Evolutionary conservation across 2,797 vertebrate species (phyloP).

Genomic region (Fratercula arctica): DNA sequence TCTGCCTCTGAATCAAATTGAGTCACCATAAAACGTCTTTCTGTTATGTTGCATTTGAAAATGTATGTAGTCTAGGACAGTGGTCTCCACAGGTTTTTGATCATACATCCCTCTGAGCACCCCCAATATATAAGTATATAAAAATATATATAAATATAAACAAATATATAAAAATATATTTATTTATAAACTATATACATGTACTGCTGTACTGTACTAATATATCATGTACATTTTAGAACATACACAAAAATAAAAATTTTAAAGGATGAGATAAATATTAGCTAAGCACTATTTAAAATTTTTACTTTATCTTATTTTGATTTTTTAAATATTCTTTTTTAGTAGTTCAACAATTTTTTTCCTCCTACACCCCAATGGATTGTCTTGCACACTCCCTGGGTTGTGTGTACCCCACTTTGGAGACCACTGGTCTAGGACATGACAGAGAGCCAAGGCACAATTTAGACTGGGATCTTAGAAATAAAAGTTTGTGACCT

Average conservation of each 20-base stretch:
- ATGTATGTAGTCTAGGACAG: neutral
- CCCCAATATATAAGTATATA: neutral
- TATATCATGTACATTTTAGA: neutral
- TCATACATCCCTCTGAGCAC: fast-evolving
- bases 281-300: neutral
- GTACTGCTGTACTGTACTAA: neutral
- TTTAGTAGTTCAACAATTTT: neutral
- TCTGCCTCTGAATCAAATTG: neutral
- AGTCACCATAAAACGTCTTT: neutral
- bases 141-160: too few relatives aligned
- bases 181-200: neutral
- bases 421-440: neutral
- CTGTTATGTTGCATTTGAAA: neutral
- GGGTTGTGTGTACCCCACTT: neutral
- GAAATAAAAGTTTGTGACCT: neutral
- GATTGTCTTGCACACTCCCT: too few relatives aligned
- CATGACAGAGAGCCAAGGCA: neutral
- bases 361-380: too few relatives aligned
- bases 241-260: neutral
- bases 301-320: neutral
- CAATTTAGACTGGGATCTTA: neutral
- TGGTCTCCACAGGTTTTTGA: neutral
- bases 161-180: too few relatives aligned
- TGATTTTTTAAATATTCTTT: neutral
- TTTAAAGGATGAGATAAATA: neutral